Base-by-base conservation (phyloP, 30 jellyfish, hydroid and myxozoan genomes). In the Catostylus mosaicus region DNA sequence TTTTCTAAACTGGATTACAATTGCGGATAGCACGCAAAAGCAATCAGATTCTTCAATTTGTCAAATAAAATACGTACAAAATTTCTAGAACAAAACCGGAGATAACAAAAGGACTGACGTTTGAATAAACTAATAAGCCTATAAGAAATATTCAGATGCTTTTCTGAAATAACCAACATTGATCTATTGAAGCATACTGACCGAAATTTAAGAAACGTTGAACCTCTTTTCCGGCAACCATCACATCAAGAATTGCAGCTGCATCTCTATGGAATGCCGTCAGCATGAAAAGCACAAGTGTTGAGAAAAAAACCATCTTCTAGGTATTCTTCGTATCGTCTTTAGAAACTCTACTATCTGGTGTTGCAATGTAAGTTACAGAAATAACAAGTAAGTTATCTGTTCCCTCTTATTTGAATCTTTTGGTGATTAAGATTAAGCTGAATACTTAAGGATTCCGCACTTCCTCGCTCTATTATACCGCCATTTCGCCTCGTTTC, bases 181-280 rank as follows among this genome's bases (percentile, higher is more conserved):
- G 64, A 79, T 78, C 72, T 35, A 65, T 54, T 24, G 56, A 63
- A 37, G 64, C 38, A 63, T 30, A 48, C 92, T 68, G 2, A 82
- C 92, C 92, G 85, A 82, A 82, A 61, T 82, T 72, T 35, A 82
- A 62, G 57, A 82, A 82, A 12, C 92, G 79, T 33, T 82, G 92
- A 63, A 82, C 92, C 48, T 82, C 92, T 82, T 82, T 82, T 10
- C 92, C 92, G 16, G 92, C 92, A 12, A 82, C 92, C 92, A 82
- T 82, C 22, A 82, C 92, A 26, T 82, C 92, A 5, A 82, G 73
- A n/a, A 82, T 82, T 22, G 90, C 90, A 27, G 92, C 92, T 3
- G 84, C 79, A 67, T 82, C 84, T 70, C 35, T 72, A 80, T 82
- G 92, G 40, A 68, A 52, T 8, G 78, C 75, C 45, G 80, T 63